Base-by-base conservation (phyloP, 2,797 vertebrate species). In the Enteromius trimaculatus region DNA sequence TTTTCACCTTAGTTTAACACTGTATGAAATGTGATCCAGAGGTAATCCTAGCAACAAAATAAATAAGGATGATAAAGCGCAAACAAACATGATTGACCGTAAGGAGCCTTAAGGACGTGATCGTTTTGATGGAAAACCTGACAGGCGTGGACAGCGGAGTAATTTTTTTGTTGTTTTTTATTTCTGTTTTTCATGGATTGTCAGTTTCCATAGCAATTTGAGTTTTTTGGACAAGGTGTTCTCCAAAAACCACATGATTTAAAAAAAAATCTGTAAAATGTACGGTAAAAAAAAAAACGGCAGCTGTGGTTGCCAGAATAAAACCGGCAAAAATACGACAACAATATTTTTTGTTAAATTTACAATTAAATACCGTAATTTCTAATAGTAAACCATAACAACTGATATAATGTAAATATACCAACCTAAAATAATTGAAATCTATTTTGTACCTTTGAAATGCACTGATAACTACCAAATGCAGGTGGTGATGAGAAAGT, bases 31-130 rank as follows among this genome's bases (percentile, higher is more conserved):
- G 34, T 72, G 79, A 85, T 76, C 70, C 29, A 78, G 31, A 77
- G 86, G 87, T 77, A 58, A 90, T 88, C 79, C 72, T 77, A 87
- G 80, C 75, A 86, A 86, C 77, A 71, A 62, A 68, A 74, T 80
- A 34, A 42, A 76, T 10, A 19, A 77, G 64, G 84, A 60, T 72
- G 21, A 82, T 81, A 71, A 68, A 49, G 62, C 74, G 62, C 74
- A 85, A 26, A 23, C 44, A 23, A 10, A 6, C 70, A 74, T 34
- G 29, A 77, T 37, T 77, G 65, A 60, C 53, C n/a, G 6, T 47
- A 60, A 65, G 75, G 72, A 75, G 58, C 39, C 42, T 64, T 71
- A 10, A 29, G 29, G 23, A 14, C 42, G 6, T 3, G 17, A 31
- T n/a, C 5, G 3, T 79, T 79, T 66, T 79, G n/a, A 58, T 53